phyloP scores from a whole-genome alignment of 2,888 invertebrate genomes.

The Agriotes lineatus region DNA sequence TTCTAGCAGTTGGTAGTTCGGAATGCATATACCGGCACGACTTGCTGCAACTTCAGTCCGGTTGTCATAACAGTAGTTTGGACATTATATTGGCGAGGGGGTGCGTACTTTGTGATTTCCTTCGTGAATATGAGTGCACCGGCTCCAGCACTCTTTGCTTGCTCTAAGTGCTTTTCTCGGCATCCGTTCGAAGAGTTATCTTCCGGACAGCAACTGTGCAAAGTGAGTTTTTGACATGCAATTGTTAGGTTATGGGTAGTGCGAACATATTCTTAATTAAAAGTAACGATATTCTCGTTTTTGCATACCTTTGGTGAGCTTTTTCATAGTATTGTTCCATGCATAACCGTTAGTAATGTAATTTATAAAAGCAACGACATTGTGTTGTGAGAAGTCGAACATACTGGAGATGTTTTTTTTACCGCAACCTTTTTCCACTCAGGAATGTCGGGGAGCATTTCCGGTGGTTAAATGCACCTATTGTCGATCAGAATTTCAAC shows the following conservation, averaged over 20 bases:
- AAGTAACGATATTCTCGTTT: neutral
- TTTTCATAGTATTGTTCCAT: neutral
- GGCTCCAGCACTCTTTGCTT: slow-evolving; percentile 82
- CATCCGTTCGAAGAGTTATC: slow-evolving; percentile 97
- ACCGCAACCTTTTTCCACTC: slow-evolving; percentile 60
- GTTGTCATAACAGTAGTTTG: too few relatives aligned
- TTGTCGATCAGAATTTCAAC: slow-evolving; percentile 96
- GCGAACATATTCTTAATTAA: slow-evolving; percentile 18
- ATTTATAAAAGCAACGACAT: slow-evolving; percentile 15
- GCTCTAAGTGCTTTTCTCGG: slow-evolving; percentile 95
- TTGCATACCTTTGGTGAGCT: neutral
- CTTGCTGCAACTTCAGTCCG: too few relatives aligned
- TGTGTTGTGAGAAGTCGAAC: slow-evolving; percentile 19
- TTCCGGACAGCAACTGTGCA: slow-evolving; percentile 94
- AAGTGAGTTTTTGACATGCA: slow-evolving; percentile 77
- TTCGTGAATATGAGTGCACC: slow-evolving; percentile 62
- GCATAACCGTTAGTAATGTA: slow-evolving; percentile 6
- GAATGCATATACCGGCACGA: too few relatives aligned
- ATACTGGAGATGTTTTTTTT: slow-evolving; percentile 31
- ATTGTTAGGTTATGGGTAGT: slow-evolving; percentile 39
- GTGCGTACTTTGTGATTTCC: too few relatives aligned
- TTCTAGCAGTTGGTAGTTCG: too few relatives aligned
- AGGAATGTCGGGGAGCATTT: slow-evolving; percentile 95
- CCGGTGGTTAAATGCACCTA: slow-evolving; percentile 97
- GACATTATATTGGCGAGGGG: too few relatives aligned